Base-by-base conservation (phyloP, 2,888 invertebrate genomes). In the Drosophila glabriapex region DNA sequence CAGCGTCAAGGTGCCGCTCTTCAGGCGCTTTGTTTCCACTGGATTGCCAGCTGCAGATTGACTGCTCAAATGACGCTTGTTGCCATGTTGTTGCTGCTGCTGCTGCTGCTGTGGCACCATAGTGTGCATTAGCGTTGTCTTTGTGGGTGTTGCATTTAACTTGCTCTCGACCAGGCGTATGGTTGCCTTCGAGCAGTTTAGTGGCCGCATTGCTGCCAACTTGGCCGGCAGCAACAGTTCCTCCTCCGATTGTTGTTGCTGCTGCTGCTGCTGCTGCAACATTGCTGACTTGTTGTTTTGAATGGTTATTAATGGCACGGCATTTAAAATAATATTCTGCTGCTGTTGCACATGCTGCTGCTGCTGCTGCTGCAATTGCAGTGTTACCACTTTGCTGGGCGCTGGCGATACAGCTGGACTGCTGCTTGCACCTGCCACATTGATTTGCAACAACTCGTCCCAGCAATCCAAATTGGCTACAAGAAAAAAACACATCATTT, bases 381-480 rank as follows among this genome's bases (percentile, higher is more conserved):
- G 74, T 65, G 62, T 61, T 80, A 83, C 39, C 69, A 78, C 70
- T 71, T 69, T 84, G 72, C 29, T 87, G 70, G 80, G 73, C 33
- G 83, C 56, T 22, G 89, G 78, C 9, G 83, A 71, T n/a, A 77
- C 66, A n/a, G 82, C 73, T 25, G 91, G 78, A 66, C 87, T 77
- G 43, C 74, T 75, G 25, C 81, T 69, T 62, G 80, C 76, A 58
- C 80, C 87, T 41, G 83, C 84, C 67, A 90, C 90, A 75, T 91
- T 91, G 68, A 93, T 93, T 80, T 92, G 92, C 78, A 92, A 78
- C 80, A 93, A 86, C 62, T 93, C 92, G 73, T 84, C 91, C 93
- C 93, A 93, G 84, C 93, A 93, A 87, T 93, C 93, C 75, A 92
- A 80, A 88, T 93, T 93, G 76, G 91, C 72, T 78, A 92, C 93